Evolutionary conservation across 2,797 vertebrate species (phyloP).

Genomic region (Myotis myotis): DNA sequence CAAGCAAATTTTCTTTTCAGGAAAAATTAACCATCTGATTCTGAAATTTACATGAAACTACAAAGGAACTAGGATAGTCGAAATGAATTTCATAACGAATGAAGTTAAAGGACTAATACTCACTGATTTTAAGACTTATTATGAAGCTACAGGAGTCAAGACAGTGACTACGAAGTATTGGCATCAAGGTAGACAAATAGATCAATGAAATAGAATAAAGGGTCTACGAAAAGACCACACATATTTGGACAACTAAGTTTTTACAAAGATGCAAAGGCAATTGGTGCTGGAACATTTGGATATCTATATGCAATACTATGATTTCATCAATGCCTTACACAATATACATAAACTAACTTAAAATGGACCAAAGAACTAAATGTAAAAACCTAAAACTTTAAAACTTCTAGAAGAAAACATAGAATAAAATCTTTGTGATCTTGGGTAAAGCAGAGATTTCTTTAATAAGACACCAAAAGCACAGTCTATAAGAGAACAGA

Average conservation of each 20-base stretch:
- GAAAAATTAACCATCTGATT: background rate
- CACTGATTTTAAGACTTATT: background rate
- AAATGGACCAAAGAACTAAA: background rate
- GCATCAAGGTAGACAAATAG: background rate
- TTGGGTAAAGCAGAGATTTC: background rate
- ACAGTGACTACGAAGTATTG: background rate
- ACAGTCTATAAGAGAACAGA: background rate
- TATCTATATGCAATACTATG: background rate
- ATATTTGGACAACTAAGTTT: background rate
- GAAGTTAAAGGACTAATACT: background rate
- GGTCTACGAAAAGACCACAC: background rate
- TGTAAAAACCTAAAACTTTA: background rate
- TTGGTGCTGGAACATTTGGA: background rate
- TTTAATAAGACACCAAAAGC: background rate
- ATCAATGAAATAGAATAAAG: background rate
- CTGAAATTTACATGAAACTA: background rate
- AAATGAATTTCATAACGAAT: background rate
- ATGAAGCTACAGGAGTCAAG: background rate
- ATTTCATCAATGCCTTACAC: background rate
- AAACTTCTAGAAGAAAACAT: constrained; percentile 18
- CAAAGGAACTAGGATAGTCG: background rate
- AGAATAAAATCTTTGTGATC: background rate
- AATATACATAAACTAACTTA: background rate
- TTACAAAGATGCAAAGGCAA: background rate
- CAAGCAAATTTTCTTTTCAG: constrained; percentile 6